Evolutionary conservation across 2,113 vertebrate genomes (phyloP), one percentile per base, ranked within the genome.

Genomic region (Hipposideros armiger): DNA sequence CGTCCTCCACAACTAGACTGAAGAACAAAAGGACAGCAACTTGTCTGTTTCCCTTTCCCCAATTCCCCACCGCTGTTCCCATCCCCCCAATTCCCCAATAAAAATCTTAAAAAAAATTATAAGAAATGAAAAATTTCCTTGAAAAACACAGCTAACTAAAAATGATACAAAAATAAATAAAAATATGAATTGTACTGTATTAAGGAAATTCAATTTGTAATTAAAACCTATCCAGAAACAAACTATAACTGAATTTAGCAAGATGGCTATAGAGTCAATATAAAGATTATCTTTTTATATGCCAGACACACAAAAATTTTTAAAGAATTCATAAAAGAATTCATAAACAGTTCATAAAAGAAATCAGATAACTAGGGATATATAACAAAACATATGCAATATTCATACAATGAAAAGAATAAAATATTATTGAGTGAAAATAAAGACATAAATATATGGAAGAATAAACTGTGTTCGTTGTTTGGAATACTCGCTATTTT

Each of bases 141-240:
- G 47, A 82, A 91, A 58, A 86, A 87, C 2, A 81, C 58, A 87
- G 4, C 5, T 87, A 30, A 83, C 42, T 73, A 58, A 94, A 82
- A 64, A 54, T 94, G 8, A 36, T 52, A 76, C 13, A 58, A 74
- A 80, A 87, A 58, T 9, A 66, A 78, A 70, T 16, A 15, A 82
- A 93, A 64, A 50, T 90, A 77, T 36, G 26, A 67, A 92, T 13
- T 92, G 20, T 76, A 67, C 30, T 78, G 26, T 95, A 40, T 28
- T 93, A 85, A 90, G 36, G 24, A 60, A 88, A 50, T 10, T 40
- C 7, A 64, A 60, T 76, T 73, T 90, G 32, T 30, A 85, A 80
- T 56, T 52, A n/a, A 80, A 90, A 40, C 19, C 47, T 84, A 62
- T 62, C 66, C 16, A 85, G 66, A 91, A 84, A 74, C 15, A 92